phyloP scores from a whole-genome alignment of 2,113 vertebrate genomes.

The Malurus elegans region DNA sequence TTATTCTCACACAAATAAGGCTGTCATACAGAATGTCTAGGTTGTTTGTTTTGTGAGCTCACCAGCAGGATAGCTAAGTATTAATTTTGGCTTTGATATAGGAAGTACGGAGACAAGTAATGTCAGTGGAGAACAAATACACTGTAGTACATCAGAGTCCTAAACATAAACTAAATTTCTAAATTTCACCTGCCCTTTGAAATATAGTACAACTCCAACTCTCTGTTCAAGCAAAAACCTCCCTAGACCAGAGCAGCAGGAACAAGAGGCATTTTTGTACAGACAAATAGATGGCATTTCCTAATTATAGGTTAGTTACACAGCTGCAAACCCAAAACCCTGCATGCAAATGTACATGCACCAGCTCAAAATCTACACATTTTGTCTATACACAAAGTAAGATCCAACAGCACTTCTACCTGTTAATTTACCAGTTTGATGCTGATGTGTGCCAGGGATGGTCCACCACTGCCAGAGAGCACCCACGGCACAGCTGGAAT shows the following conservation, averaged over 20 bases:
- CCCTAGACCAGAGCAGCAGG: neutral
- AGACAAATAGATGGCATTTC: neutral
- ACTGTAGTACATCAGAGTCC: neutral
- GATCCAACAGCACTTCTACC: neutral
- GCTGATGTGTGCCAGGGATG: neutral
- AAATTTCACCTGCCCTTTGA: neutral
- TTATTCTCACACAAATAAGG: slow-evolving; percentile 3
- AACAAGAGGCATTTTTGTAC: neutral
- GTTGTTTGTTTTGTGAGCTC: neutral
- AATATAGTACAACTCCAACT: neutral
- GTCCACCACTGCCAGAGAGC: neutral
- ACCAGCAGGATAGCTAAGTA: neutral
- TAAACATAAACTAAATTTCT: neutral
- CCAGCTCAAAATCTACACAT: neutral
- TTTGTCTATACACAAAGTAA: neutral
- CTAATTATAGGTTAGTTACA: neutral
- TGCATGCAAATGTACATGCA: fast-evolving
- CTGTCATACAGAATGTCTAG: neutral
- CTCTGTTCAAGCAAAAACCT: neutral
- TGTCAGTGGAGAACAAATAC: neutral
- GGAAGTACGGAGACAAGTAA: neutral
- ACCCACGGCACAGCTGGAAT: neutral
- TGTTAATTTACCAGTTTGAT: neutral
- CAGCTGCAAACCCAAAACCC: neutral
- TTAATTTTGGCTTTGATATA: neutral